These are phyloP conservation scores for Malurus alboscapulatus DNA, from an alignment of 2,113 vertebrate genomes.

Conservation along the genomic window DNA sequence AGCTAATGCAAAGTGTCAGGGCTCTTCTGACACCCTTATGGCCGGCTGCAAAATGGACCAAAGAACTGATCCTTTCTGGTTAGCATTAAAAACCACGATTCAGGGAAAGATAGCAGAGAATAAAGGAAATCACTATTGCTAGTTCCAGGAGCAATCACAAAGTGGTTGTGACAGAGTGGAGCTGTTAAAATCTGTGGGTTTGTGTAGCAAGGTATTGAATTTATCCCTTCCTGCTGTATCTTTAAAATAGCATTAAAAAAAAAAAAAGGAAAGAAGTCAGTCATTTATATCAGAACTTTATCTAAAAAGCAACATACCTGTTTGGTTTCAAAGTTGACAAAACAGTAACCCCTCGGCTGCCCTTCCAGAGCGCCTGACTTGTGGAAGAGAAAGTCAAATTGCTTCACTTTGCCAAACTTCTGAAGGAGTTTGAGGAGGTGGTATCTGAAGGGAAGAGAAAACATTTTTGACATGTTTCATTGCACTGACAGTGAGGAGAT, in stretches of 20 bases:
- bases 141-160: background rate
- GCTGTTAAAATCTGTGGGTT: background rate
- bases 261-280: background rate
- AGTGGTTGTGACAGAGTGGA: background rate
- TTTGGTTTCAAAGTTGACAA: slow-evolving; percentile 97
- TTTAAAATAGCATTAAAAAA: background rate
- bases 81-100: background rate
- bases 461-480: background rate
- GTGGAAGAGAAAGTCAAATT: slow-evolving; percentile 98
- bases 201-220: background rate
- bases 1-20: background rate
- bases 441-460: slow-evolving; percentile 74
- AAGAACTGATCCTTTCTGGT: background rate
- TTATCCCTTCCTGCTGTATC: background rate
- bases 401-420: slow-evolving; percentile 95
- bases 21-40: background rate
- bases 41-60: background rate
- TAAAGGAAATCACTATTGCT: background rate
- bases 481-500: background rate
- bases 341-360: slow-evolving; percentile 95
- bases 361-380: slow-evolving; percentile 96
- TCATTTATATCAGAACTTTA: background rate
- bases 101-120: background rate
- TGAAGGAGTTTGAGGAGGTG: slow-evolving; percentile 96
- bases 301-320: slow-evolving; percentile 73